These are phyloP conservation scores for honey bee (Apis mellifera) DNA, from an alignment of 1,140 invertebrate genomes.

Conservation along the genomic window DNA sequence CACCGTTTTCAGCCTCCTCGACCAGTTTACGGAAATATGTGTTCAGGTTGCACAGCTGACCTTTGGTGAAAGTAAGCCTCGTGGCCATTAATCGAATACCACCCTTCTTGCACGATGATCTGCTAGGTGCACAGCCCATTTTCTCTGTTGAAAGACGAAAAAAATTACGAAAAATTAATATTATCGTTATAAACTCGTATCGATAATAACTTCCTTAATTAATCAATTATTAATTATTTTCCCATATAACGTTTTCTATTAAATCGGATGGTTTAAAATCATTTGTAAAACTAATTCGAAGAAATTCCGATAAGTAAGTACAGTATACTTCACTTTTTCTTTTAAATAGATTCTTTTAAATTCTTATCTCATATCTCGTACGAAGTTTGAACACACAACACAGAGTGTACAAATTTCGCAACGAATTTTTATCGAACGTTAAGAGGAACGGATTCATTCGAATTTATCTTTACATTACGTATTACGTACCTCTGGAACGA, in stretches of 20 bases:
- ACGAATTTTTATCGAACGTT: background rate
- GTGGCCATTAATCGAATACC: conserved; percentile 67
- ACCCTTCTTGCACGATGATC: conserved; percentile 50
- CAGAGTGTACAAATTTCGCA: no score
- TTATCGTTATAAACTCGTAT: background rate
- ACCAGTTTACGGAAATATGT: conserved; percentile 62
- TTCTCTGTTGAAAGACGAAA: conserved; percentile 3
- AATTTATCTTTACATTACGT: background rate
- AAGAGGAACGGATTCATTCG: background rate
- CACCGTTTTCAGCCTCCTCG: conserved; percentile 39
- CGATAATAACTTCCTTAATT: background rate
- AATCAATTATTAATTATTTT: no score
- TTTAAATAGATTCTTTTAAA: no score
- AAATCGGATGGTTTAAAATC: background rate
- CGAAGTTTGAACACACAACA: no score
- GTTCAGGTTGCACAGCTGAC: conserved; percentile 71
- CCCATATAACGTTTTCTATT: no score
- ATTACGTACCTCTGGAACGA: background rate
- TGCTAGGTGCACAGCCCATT: conserved; percentile 68
- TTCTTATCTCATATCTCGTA: no score
- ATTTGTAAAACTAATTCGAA: conserved; percentile 17
- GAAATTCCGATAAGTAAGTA: conserved; percentile 12
- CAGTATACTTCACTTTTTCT: no score
- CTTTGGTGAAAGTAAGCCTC: conserved; percentile 68
- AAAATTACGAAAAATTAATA: background rate